These are phyloP conservation scores for Ceramica pisi DNA, from an alignment of 2,888 invertebrate species.

Conservation along the genomic window DNA sequence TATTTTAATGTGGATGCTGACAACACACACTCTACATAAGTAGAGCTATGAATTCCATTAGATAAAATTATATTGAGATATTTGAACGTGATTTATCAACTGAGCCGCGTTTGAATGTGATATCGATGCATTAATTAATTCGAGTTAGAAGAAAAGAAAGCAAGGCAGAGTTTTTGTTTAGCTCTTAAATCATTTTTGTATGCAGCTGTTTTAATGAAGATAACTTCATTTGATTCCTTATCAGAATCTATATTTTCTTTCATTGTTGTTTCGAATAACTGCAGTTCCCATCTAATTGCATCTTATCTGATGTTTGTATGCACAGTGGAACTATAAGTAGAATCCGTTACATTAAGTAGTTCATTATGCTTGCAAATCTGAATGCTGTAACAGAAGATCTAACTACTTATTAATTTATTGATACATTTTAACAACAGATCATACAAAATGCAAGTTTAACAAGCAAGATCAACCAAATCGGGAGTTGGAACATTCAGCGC, in stretches of 20 bases:
- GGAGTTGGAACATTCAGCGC: constrained; percentile 75
- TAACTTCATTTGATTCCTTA: constrained; percentile 38
- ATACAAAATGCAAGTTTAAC: constrained; percentile 73
- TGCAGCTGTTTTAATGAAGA: constrained; percentile 23
- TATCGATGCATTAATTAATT: constrained; percentile 32
- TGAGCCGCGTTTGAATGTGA: constrained; percentile 20
- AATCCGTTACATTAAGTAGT: constrained; percentile 39
- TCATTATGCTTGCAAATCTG: constrained; percentile 30
- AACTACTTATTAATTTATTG: constrained; percentile 62
- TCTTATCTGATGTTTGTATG: constrained; percentile 56
- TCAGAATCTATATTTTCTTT: constrained; percentile 39
- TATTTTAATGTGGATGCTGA: constrained; percentile 68
- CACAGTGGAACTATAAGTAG: constrained; percentile 24
- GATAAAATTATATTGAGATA: constrained; percentile 51
- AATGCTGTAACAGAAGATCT: constrained; percentile 19
- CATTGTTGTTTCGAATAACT: constrained; percentile 42
- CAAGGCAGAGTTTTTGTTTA: constrained; percentile 1
- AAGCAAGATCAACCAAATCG: constrained; percentile 79
- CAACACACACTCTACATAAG: constrained; percentile 54
- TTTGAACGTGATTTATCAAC: constrained; percentile 46
- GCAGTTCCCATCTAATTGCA: constrained; percentile 56
- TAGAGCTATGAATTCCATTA: constrained; percentile 67
- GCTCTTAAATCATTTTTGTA: constrained; percentile 8
- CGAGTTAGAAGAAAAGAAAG: constrained; percentile 6
- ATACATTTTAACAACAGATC: constrained; percentile 63